A percentile compares a stretch with the other conserved stretches of the same genome.
Conservation (phyloP, 92 coral and sea anemone genomes). For the Meandrina meandrites region DNA sequence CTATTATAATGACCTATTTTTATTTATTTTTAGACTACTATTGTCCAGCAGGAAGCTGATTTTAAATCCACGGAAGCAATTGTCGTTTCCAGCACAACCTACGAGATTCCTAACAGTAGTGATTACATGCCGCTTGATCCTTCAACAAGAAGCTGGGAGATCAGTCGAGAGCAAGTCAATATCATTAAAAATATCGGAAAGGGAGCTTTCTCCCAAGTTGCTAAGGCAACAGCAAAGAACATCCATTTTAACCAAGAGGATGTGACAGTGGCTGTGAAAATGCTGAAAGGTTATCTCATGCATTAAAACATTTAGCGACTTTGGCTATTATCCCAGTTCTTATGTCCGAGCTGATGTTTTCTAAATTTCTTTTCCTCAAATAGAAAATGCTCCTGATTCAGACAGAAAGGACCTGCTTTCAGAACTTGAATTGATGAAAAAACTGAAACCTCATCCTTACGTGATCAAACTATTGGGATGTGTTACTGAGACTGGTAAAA, state of each 20-base stretch:
- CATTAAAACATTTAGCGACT: too few species aligned
- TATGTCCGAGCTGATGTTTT: too few species aligned
- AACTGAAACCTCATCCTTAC: constrained; percentile 12
- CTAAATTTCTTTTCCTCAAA: too few species aligned
- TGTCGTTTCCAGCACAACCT: neutral
- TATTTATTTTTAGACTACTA: neutral
- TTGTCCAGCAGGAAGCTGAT: neutral
- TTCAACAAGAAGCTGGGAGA: constrained; percentile 4
- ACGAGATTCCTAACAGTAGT: too few species aligned
- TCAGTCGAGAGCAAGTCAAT: neutral
- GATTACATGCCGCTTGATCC: too few species aligned
- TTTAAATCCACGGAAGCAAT: neutral
- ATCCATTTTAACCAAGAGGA: constrained; percentile 62
- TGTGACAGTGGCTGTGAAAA: constrained; percentile 82
- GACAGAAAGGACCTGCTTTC: constrained; percentile 34
- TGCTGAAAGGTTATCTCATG: constrained; percentile 61
- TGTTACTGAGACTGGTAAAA: constrained; percentile 28
- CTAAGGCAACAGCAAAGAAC: constrained; percentile 82
- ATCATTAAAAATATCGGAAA: constrained; percentile 61
- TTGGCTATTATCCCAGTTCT: too few species aligned
- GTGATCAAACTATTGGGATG: constrained; percentile 40
- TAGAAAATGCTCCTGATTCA: constrained; percentile 34
- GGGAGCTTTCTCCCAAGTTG: constrained; percentile 89
- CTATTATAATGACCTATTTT: neutral
- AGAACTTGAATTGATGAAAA: constrained; percentile 34